Evolutionary conservation across 2,888 invertebrate species (phyloP).

Genomic region (Cataglyphis albicans): DNA sequence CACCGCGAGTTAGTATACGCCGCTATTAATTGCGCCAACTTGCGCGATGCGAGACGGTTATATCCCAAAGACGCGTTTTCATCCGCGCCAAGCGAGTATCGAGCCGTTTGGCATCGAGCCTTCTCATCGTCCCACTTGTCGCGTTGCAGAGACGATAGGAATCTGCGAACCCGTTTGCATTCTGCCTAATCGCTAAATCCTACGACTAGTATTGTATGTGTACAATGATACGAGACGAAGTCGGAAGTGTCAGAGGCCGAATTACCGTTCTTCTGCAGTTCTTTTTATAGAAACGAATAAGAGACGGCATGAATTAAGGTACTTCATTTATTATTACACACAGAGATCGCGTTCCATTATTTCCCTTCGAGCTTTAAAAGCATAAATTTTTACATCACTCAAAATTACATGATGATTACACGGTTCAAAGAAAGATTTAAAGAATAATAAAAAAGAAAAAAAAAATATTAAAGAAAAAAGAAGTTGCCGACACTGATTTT

Average conservation of each 20-base stretch:
- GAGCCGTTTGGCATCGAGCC: constrained; percentile 54
- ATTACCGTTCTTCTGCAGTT: constrained; percentile 64
- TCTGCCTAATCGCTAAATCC: constrained; percentile 72
- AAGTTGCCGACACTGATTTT: not conserved
- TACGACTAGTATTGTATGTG: constrained; percentile 26
- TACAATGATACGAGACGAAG: constrained; percentile 56
- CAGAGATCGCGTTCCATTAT: not conserved
- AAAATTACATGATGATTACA: not conserved
- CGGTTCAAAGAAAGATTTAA: not conserved
- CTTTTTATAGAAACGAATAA: constrained; percentile 42
- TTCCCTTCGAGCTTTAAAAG: not conserved
- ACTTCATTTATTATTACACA: not conserved
- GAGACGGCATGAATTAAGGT: not conserved
- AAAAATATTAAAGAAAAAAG: not conserved
- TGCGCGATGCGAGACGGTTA: not conserved
- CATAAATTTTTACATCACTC: not conserved
- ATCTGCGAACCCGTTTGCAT: constrained; percentile 74
- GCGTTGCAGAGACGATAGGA: constrained; percentile 62
- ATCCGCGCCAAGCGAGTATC: constrained; percentile 57
- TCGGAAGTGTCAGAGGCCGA: constrained; percentile 66
- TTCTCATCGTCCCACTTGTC: constrained; percentile 2
- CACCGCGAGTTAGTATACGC: constrained; percentile 21
- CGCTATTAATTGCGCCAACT: not conserved
- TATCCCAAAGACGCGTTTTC: constrained; percentile 34
- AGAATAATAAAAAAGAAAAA: not conserved